A percentile compares a stretch with the other conserved stretches of the same genome.
Evolutionary conservation across 2,888 invertebrate genomes (phyloP).

Genomic region (Noctua fimbriata): DNA sequence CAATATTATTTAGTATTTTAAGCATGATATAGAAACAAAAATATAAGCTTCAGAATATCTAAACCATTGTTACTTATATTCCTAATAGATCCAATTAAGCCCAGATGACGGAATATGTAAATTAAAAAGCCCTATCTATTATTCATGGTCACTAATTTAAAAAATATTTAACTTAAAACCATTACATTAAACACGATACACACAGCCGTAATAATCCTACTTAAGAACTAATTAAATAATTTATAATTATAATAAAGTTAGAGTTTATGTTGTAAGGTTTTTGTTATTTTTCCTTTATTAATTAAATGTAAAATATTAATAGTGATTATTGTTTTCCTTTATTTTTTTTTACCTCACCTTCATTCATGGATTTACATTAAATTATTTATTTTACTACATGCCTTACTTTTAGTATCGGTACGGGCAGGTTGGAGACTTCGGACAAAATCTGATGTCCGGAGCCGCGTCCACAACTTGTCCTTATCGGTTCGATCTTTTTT

Average conservation of each 20-base stretch:
- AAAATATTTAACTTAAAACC: background rate
- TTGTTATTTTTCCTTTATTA: constrained; percentile 90
- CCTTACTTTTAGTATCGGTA: background rate
- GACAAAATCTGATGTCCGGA: background rate
- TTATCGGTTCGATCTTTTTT: background rate
- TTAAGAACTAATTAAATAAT: constrained; percentile 56
- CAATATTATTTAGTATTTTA: background rate
- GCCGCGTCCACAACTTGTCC: background rate
- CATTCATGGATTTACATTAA: background rate
- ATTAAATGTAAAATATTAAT: constrained; percentile 68
- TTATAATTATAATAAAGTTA: constrained; percentile 60
- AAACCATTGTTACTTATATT: background rate
- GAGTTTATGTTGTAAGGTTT: constrained; percentile 63
- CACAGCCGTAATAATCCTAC: constrained; percentile 49
- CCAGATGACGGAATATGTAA: background rate
- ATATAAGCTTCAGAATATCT: background rate
- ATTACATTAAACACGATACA: background rate
- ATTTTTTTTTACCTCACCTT: constrained; percentile 24
- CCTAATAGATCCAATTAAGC: background rate
- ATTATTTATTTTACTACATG: background rate
- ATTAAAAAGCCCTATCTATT: background rate
- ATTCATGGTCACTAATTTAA: background rate
- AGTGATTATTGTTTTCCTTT: constrained; percentile 30
- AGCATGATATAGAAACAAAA: background rate
- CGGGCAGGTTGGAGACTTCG: background rate